Base-by-base conservation (phyloP, 2,113 vertebrate species). In the Chloropsis hardwickii region DNA sequence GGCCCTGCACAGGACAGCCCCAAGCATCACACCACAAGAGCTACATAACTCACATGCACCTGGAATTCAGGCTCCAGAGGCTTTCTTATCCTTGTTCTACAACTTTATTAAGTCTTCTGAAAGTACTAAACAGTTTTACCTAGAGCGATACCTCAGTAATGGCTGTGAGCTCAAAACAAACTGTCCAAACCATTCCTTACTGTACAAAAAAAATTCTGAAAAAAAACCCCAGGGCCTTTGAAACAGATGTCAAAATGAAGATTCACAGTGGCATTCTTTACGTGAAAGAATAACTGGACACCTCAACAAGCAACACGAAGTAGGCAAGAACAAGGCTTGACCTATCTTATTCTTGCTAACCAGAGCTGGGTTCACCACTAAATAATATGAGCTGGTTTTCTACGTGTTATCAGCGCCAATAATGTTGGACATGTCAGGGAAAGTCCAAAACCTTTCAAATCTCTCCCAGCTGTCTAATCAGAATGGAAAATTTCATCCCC, bases 1-100 rank as follows among this genome's bases (percentile, higher is more conserved):
- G 62, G 40, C 31, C 40, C 62, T 54, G 40, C 35, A 62, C 25
- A 29, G 29, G n/a, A 42, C 18, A 54, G 40, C 40, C 31, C 17
- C 29, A 61, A 47, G 10, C 27, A 54, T 61, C 35, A 62, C 54
- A 23, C 47, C 42, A 27, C 23, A 18, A 28, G 21, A n/a, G 39
- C 60, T 60, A 47, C 4, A 0, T 53, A 82, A 76, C 5, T 57
- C 31, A 3, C 0, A 0, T 11, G 13, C n/a, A 44, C 12, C 20
- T 70, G 61, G 51, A 91, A 66, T 89, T 72, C 61, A 60, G 53
- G 35, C 24, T 71, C n/a, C 60, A 40, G 6, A 31, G 44, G 9
- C 54, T 60, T 82, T 48, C n/a, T 51, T 35, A 45, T 7, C 18
- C 44, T 84, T 51, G 11, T 64, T 69, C 48, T 25, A 35, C 22